These are phyloP conservation scores for Papilio helenus DNA, from an alignment of 1,140 invertebrate species.

Conservation along the genomic window DNA sequence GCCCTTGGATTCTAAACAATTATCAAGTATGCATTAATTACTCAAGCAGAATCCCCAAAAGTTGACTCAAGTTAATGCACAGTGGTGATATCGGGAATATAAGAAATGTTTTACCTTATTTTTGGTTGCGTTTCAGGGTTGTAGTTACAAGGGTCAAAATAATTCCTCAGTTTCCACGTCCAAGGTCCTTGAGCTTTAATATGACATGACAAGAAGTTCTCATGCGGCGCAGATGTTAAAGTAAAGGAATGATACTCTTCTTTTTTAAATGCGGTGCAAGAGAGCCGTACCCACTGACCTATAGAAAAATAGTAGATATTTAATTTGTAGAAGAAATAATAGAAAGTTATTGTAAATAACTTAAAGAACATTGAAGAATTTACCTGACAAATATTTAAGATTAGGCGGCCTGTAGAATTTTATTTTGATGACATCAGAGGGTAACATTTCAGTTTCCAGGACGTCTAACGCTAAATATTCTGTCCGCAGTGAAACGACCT, in stretches of 20 bases:
- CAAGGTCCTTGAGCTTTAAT: slow-evolving; percentile 99
- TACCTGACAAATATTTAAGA: slow-evolving; percentile 95
- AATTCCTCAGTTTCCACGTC: slow-evolving; percentile 99
- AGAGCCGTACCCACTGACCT: slow-evolving; percentile 94
- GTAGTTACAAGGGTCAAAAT: slow-evolving; percentile 97
- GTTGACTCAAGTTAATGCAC: background rate
- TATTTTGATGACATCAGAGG: slow-evolving; percentile 97
- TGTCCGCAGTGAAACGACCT: slow-evolving; percentile 94
- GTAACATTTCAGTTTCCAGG: slow-evolving; percentile 96
- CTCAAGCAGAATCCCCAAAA: background rate
- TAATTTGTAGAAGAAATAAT: slow-evolving; percentile 10
- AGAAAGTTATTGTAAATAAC: background rate
- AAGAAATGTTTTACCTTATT: slow-evolving; percentile 77
- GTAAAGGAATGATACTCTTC: slow-evolving; percentile 99
- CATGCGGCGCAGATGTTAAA: slow-evolving; percentile 98
- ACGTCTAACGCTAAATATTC: slow-evolving; percentile 97
- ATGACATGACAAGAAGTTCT: slow-evolving; percentile 98
- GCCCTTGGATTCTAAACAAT: slow-evolving; percentile 93
- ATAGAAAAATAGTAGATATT: slow-evolving; percentile 84
- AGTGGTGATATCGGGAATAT: background rate
- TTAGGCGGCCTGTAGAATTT: slow-evolving; percentile 97
- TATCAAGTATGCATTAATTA: background rate
- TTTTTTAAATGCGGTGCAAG: slow-evolving; percentile 95
- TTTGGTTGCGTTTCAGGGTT: slow-evolving; percentile 94
- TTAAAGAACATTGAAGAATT: slow-evolving; percentile 32